Conservation (phyloP, 2,888 invertebrate species). For the Didymodactylos carnosus region DNA sequence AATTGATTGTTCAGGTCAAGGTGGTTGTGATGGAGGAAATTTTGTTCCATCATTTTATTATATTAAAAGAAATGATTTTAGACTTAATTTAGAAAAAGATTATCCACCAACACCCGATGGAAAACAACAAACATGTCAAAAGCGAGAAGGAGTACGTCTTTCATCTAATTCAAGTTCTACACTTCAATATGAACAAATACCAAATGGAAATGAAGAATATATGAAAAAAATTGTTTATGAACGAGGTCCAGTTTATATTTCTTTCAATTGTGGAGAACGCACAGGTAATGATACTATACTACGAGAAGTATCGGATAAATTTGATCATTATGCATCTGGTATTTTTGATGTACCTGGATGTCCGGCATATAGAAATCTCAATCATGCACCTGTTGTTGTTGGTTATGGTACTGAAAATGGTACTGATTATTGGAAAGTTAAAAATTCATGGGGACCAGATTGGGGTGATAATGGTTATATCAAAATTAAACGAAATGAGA, state of each 20-base stretch:
- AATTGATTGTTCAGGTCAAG: neutral
- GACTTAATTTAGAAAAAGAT: neutral
- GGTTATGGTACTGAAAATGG: neutral
- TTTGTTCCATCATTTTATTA: neutral
- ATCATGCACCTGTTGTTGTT: neutral
- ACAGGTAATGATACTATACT: neutral
- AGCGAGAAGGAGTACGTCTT: neutral
- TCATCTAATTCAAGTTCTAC: neutral
- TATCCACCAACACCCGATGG: neutral
- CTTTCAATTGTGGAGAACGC: neutral
- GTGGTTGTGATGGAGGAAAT: neutral
- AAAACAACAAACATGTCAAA: neutral
- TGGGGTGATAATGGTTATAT: neutral
- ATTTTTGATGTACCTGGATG: neutral
- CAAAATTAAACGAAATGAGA: neutral
- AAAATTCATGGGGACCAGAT: neutral
- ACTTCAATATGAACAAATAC: neutral
- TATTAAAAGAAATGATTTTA: neutral
- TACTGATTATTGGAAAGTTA: neutral
- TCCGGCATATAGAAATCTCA: neutral
- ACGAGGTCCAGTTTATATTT: neutral
- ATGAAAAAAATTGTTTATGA: neutral
- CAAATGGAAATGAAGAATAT: neutral
- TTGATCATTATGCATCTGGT: neutral
- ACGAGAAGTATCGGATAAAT: neutral